Base-by-base conservation (phyloP, 2,888 invertebrate species). In the Gymnocheta viridis region DNA sequence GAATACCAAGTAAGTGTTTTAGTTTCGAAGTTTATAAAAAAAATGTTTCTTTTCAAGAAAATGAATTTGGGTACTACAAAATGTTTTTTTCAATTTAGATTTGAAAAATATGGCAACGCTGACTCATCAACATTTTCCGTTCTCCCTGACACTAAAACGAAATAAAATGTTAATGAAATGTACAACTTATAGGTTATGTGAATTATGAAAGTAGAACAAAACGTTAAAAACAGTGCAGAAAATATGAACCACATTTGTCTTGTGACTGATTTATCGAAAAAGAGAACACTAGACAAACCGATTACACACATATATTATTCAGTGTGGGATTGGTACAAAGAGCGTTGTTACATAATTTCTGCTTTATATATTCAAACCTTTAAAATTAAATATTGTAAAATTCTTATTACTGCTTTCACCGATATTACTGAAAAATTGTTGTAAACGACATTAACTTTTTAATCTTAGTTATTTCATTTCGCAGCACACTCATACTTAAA, bases 121-220 rank as follows among this genome's bases (percentile, higher is more conserved):
- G 2, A 4, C 24, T 19, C 14, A 17, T 4, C 17, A n/a, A 29
- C 9, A 29, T n/a, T 14, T 2, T 22, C 4, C 7, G 10, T 29
- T 29, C n/a, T 32, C 17, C 7, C 29, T 32, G 56, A 32, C 29
- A 17, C 12, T 10, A 56, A 56, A 29, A n/a, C 6, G 44, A 49
- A 14, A 77, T 44, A 49, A 51, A 70, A 62, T 79, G 78, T 60
- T 70, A 76, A 80, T 76, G 76, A 78, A 79, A 79, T 74, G 73
- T 51, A 70, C 51, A 58, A 56, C 56, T 86, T 86, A 72, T 78
- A 86, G 86, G 86, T 86, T 86, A 86, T 77, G 82, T 79, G 74
- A 51, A 85, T 84, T 86, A 84, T 82, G 78, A 86, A 82, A 82
- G 82, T 80, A 73, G 54, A 84, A 82, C 78, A 70, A 24, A 60